Evolutionary conservation across 2,888 invertebrate genomes (phyloP).

Genomic region (Saturnia pavonia): DNA sequence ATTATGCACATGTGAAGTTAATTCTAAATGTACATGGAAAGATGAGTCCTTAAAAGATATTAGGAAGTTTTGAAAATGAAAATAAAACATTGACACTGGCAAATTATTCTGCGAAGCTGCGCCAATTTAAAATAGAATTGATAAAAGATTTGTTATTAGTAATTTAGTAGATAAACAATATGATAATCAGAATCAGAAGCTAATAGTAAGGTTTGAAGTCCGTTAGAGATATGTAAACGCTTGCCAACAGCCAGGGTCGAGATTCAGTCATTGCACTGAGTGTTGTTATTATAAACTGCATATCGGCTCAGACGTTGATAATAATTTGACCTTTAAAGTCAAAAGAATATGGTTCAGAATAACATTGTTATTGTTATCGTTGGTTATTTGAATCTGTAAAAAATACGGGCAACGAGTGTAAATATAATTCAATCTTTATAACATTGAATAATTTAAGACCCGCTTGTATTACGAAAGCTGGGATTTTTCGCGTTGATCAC

Average conservation of each 20-base stretch:
- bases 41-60: too few species aligned
- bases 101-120: neutral
- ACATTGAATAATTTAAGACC: conserved; percentile 3
- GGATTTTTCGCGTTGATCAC: neutral
- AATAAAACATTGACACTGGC: neutral
- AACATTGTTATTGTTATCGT: conserved; percentile 2
- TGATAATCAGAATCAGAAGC: conserved; percentile 1
- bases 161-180: neutral
- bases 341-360: conserved; percentile 9
- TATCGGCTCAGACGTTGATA: neutral
- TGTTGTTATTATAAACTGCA: conserved; percentile 11
- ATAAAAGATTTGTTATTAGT: neutral
- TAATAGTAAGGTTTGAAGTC: conserved; percentile 5
- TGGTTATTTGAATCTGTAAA: conserved; percentile 5
- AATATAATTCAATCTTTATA: conserved; percentile 1
- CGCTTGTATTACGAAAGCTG: neutral
- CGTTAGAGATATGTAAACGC: neutral
- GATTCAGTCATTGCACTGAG: conserved; percentile 7
- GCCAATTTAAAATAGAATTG: neutral
- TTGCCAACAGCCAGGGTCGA: conserved; percentile 9
- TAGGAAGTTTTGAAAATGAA: too few species aligned
- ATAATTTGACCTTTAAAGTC: conserved; percentile 11
- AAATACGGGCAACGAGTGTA: neutral
- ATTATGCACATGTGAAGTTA: too few species aligned
- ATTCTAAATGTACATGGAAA: too few species aligned